phyloP scores from a whole-genome alignment of 1,140 invertebrate genomes.

The Apis mellifera region Amel_HAv3.1 CM009934.2:6399001-6399500 shows the following conservation, averaged over 20 bases:
- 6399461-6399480: not conserved
- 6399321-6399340: too few relatives aligned
- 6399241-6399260: too few relatives aligned
- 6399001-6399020: not conserved
- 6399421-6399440: not conserved
- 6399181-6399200: too few relatives aligned
- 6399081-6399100: not conserved
- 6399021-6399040: not conserved
- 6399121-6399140: not conserved
- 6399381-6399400: too few relatives aligned
- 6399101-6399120: not conserved
- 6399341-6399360: too few relatives aligned
- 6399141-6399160: not conserved
- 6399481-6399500: not conserved
- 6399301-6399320: not conserved
- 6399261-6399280: too few relatives aligned
- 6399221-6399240: too few relatives aligned
- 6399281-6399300: too few relatives aligned
- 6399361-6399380: too few relatives aligned
- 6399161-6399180: not conserved
- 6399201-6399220: too few relatives aligned
- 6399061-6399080: not conserved
- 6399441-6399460: not conserved
- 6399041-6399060: not conserved
- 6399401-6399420: not conserved